A percentile compares a stretch with the other conserved stretches of the same genome.
Evolutionary conservation across 2,888 invertebrate genomes (phyloP).

Genomic region (Cheilosia grossa): DNA sequence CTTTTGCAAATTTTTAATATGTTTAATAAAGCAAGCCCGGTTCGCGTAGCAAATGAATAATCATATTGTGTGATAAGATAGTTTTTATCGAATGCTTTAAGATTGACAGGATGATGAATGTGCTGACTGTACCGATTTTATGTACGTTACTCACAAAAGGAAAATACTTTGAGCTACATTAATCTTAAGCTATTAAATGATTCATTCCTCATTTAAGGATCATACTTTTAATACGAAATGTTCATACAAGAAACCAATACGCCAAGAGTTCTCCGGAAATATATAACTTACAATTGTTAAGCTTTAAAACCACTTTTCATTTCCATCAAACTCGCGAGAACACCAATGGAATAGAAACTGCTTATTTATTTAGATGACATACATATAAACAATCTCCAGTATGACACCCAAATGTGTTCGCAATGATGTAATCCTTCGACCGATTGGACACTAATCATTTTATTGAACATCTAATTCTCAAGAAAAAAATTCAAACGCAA

Average conservation of each 20-base stretch:
- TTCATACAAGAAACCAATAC: too few relatives aligned
- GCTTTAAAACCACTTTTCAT: too few relatives aligned
- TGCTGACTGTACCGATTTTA: too few relatives aligned
- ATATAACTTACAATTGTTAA: too few relatives aligned
- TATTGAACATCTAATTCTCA: background rate
- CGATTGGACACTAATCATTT: background rate
- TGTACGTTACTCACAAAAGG: too few relatives aligned
- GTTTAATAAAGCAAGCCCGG: too few relatives aligned
- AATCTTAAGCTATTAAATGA: too few relatives aligned
- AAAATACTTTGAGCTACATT: too few relatives aligned
- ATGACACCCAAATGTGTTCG: background rate
- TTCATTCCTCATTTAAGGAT: too few relatives aligned
- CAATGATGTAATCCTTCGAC: background rate
- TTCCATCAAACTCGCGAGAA: background rate
- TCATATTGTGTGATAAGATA: background rate
- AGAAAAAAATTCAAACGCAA: background rate
- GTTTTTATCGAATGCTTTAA: background rate
- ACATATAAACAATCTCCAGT: background rate
- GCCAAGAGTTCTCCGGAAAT: too few relatives aligned
- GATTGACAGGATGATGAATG: too few relatives aligned
- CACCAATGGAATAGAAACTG: background rate
- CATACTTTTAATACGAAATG: too few relatives aligned
- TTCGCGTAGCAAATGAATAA: background rate
- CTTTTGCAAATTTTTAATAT: background rate
- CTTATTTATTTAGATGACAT: background rate